A percentile compares a stretch with the other conserved stretches of the same genome.
Evolutionary conservation across 2,888 invertebrate genomes (phyloP).

Genomic region (Pyrochroa serraticornis): DNA sequence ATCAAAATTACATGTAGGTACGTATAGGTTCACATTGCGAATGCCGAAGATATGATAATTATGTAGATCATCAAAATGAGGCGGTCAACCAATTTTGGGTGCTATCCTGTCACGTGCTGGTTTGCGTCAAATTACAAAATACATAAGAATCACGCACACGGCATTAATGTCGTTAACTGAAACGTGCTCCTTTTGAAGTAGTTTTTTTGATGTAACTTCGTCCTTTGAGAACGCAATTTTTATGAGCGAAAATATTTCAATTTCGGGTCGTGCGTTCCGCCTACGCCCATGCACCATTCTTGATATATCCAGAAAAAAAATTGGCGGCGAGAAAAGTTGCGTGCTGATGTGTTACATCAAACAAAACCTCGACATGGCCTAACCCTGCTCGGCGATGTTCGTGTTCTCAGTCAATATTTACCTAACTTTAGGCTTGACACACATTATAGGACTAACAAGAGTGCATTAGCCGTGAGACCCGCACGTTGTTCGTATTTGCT

Average conservation of each 20-base stretch:
- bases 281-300: neutral
- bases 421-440: slow-evolving; percentile 25
- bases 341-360: slow-evolving; percentile 13
- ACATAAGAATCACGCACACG: too few species aligned
- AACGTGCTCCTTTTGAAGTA: too few species aligned
- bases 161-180: too few species aligned
- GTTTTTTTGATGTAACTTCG: too few species aligned
- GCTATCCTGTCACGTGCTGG: too few species aligned
- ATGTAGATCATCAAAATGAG: too few species aligned
- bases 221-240: neutral
- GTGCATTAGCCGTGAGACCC: slow-evolving; percentile 22
- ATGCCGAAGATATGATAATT: too few species aligned
- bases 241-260: slow-evolving; percentile 6
- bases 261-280: slow-evolving; percentile 2
- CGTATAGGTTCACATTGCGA: too few species aligned
- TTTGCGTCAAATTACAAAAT: too few species aligned
- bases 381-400: slow-evolving; percentile 1
- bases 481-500: slow-evolving; percentile 17
- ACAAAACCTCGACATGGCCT: slow-evolving; percentile 7
- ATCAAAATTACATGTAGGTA: too few species aligned
- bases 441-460: slow-evolving; percentile 25
- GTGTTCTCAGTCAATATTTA: slow-evolving; percentile 22
- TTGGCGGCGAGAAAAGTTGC: slow-evolving; percentile 4
- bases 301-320: neutral
- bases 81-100: too few species aligned